These are phyloP conservation scores for Saccopteryx bilineata DNA, from an alignment of 2,113 vertebrate species.

Conservation along the genomic window DNA sequence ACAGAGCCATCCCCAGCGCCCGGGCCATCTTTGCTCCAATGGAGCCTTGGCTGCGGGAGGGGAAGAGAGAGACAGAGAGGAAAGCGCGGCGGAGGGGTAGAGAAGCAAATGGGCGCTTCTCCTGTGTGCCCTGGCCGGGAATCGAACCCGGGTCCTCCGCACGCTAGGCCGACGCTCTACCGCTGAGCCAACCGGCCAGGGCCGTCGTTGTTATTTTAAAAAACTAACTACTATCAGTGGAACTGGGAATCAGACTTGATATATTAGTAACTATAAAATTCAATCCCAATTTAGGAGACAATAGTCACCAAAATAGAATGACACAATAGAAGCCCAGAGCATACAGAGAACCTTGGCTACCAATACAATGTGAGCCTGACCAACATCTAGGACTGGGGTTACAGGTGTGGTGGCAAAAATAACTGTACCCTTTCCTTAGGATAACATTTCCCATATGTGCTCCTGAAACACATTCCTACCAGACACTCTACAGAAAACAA, in stretches of 20 bases:
- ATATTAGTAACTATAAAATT: neutral
- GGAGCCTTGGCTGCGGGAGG: too few relatives aligned
- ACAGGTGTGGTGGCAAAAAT: neutral
- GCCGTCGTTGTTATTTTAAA: neutral
- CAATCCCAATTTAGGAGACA: neutral
- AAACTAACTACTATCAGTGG: neutral
- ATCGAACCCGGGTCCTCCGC: too few relatives aligned
- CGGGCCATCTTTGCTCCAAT: too few relatives aligned
- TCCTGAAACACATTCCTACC: neutral
- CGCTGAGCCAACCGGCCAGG: too few relatives aligned
- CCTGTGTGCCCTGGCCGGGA: too few relatives aligned
- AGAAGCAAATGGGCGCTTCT: too few relatives aligned
- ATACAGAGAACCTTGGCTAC: neutral
- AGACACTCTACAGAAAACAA: neutral
- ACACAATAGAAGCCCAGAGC: neutral
- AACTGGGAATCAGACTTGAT: neutral
- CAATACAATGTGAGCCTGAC: neutral
- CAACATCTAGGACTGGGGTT: neutral
- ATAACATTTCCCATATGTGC: neutral
- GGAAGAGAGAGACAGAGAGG: too few relatives aligned
- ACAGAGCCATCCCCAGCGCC: too few relatives aligned
- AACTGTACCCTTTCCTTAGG: neutral
- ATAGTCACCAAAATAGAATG: neutral
- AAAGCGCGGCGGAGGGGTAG: too few relatives aligned
- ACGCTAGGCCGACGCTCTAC: too few relatives aligned